phyloP scores from a whole-genome alignment of 2,113 vertebrate species.

The Macrotis lagotis region DNA sequence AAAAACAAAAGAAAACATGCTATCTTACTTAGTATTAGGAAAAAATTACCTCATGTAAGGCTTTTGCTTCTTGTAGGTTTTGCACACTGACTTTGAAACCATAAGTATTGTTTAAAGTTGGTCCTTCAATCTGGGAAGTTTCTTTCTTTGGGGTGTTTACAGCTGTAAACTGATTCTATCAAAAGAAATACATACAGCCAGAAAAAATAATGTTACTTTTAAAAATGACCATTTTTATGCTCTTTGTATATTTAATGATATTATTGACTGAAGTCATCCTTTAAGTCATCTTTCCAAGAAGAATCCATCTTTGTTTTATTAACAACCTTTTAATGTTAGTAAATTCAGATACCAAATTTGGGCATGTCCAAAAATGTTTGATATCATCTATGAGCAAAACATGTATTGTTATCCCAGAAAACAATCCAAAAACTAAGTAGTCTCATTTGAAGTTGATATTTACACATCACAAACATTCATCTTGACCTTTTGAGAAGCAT shows the following conservation, averaged over 20 bases:
- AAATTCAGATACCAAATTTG: conserved; percentile 42
- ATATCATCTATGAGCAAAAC: conserved; percentile 53
- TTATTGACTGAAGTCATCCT: conserved; percentile 13
- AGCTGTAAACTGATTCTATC: conserved; percentile 93
- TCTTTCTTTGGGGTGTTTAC: conserved; percentile 91
- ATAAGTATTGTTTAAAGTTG: conserved; percentile 94
- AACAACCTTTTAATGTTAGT: conserved; percentile 53
- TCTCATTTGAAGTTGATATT: conserved; percentile 25
- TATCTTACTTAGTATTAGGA: not conserved
- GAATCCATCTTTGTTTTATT: conserved; percentile 18
- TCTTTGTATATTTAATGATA: conserved; percentile 30
- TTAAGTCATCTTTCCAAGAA: conserved; percentile 42
- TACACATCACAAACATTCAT: conserved; percentile 35
- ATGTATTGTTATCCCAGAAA: conserved; percentile 26
- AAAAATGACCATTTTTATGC: conserved; percentile 22
- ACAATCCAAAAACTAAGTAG: conserved; percentile 28
- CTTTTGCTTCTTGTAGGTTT: conserved; percentile 96
- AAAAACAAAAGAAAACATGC: not conserved
- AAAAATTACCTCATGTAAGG: conserved; percentile 94
- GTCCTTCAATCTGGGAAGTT: conserved; percentile 95
- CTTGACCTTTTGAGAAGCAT: conserved; percentile 52
- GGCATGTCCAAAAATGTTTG: conserved; percentile 28
- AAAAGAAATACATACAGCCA: conserved; percentile 57
- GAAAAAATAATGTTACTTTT: conserved; percentile 65
- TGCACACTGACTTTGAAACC: conserved; percentile 98